Conservation (phyloP, 2,797 vertebrate species). For the Lagorchestes hirsutus region DNA sequence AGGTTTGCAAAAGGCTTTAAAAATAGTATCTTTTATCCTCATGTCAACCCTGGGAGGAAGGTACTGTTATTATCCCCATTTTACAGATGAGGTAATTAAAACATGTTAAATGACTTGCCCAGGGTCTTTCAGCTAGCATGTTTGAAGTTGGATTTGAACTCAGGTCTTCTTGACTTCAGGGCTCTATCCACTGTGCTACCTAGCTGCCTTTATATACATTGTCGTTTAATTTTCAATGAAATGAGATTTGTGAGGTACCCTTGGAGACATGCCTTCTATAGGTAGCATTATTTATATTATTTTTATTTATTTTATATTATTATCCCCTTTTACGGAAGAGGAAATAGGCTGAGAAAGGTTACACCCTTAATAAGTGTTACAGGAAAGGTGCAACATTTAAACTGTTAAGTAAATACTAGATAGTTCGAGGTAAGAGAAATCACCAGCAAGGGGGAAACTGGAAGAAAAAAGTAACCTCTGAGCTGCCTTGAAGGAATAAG, state of each 20-base stretch:
- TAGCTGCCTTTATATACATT: not conserved
- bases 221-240: not conserved
- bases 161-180: not conserved
- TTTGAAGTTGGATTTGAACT: not conserved
- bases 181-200: not conserved
- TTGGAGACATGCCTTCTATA: not conserved
- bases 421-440: not conserved
- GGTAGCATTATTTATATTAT: not conserved
- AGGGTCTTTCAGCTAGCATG: not conserved
- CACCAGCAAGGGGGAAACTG: not conserved
- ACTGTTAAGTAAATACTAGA: not conserved
- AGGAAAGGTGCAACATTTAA: not conserved
- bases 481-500: not conserved
- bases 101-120: not conserved
- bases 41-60: no score
- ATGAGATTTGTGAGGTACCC: not conserved
- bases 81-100: not conserved
- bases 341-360: not conserved
- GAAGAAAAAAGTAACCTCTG: no score
- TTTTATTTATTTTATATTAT: not conserved
- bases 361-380: not conserved
- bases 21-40: not conserved
- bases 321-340: not conserved
- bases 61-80: not conserved
- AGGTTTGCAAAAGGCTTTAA: not conserved